These are phyloP conservation scores for Onychomys arenicola DNA, from an alignment of 2,797 vertebrate species.

Conservation along the genomic window DNA sequence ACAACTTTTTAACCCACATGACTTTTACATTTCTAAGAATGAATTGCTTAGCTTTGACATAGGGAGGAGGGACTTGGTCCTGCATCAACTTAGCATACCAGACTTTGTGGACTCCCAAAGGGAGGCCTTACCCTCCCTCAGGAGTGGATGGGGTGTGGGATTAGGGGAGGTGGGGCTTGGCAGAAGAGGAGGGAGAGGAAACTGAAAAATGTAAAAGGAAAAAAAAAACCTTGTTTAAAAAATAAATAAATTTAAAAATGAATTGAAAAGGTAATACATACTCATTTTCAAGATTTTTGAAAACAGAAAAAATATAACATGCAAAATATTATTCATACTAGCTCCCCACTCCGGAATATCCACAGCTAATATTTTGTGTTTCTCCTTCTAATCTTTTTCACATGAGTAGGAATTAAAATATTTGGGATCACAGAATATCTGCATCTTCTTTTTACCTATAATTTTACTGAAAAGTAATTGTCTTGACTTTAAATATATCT, in stretches of 20 bases:
- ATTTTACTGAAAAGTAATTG: background rate
- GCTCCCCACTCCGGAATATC: background rate
- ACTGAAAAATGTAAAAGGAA: no score
- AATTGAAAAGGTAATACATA: background rate
- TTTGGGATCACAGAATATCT: background rate
- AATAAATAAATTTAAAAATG: no score
- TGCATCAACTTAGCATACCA: no score
- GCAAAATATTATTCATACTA: background rate
- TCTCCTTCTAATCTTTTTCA: background rate
- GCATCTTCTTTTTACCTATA: background rate
- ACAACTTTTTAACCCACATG: background rate
- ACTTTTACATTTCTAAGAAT: background rate
- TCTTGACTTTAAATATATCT: background rate
- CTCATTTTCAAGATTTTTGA: conserved; percentile 1
- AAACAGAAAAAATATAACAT: background rate
- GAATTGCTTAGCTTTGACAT: no score
- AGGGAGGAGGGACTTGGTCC: no score
- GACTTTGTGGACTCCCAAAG: no score
- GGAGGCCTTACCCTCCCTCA: no score
- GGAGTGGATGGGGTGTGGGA: no score
- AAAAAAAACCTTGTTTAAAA: no score
- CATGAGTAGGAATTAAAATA: background rate
- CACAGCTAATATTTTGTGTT: background rate
- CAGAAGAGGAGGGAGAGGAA: no score
- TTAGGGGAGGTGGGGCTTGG: no score